Evolutionary conservation across 2,113 vertebrate species (phyloP), one percentile per base, ranked within the genome.

Genomic region (Geococcyx californianus): DNA sequence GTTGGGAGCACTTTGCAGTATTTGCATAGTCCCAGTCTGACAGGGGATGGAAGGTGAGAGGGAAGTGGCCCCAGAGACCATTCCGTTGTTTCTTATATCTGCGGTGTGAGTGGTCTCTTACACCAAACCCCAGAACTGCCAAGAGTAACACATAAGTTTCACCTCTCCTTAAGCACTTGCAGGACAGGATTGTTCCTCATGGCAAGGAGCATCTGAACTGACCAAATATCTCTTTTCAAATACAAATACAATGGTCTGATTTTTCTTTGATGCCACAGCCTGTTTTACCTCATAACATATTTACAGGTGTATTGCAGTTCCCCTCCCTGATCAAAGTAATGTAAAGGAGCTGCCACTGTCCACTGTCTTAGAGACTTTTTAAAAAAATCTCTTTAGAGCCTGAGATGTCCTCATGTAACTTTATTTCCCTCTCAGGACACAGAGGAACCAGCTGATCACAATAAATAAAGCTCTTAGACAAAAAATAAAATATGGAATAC

Each of bases 41-140:
- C 12, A n/a, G 23, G 21, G 42, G 26, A 8, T 26, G 24, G 74
- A n/a, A 87, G 31, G 60, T 0, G 0, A 10, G 49, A 59, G 21
- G 14, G 13, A 31, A 18, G 34, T 31, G 25, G 11, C 25, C n/a
- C 20, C 62, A 36, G 28, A 52, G 16, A 80, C 31, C 19, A 15
- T 34, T 42, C 14, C 1, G 11, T 56, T 38, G 13, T 45, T 67
- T 56, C 47, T 75, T 59, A 11, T 56, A 76, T 84, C 54, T 40
- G 4, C 0, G 3, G 8, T 8, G 5, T 23, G 62, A 34, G 33
- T 5, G 60, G 14, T 12, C 26, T 19, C 6, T 45, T 28, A 13
- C 0, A 93, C 60, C 63, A 95, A 42, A 13, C 16, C 44, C 14
- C 17, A 7, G 21, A 62, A 69, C 0, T 85, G 11, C 29, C 26